Evolutionary conservation across 2,888 invertebrate species (phyloP).

Genomic region (Lithosia quadra): DNA sequence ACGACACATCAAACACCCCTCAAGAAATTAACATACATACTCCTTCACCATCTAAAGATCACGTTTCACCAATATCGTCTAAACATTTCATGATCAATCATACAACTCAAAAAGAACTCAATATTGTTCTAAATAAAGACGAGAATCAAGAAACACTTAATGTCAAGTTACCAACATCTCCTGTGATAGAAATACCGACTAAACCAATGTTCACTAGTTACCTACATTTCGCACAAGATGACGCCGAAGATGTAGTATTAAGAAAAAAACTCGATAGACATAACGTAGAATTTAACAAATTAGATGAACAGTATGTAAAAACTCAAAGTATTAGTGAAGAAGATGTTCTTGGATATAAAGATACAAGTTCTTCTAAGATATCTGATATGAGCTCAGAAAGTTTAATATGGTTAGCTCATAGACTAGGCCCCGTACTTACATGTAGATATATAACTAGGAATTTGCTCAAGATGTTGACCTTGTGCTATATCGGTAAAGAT

Average conservation of each 20-base stretch:
- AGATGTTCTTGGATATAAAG: slow-evolving; percentile 54
- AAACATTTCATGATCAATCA: slow-evolving; percentile 60
- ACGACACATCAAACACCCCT: slow-evolving; percentile 61
- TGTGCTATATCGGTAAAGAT: slow-evolving; percentile 96
- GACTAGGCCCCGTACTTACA: slow-evolving; percentile 97
- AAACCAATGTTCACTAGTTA: slow-evolving; percentile 82
- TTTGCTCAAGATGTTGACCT: slow-evolving; percentile 96
- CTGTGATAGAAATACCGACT: slow-evolving; percentile 90
- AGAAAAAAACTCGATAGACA: slow-evolving; percentile 48
- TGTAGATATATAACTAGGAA: slow-evolving; percentile 96
- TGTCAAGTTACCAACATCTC: slow-evolving; percentile 83
- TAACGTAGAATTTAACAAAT: slow-evolving; percentile 3
- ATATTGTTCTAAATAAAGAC: slow-evolving; percentile 55
- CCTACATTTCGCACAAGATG: slow-evolving; percentile 78
- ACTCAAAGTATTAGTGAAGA: slow-evolving; percentile 60
- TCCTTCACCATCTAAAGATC: slow-evolving; percentile 77
- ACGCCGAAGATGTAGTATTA: slow-evolving; percentile 59
- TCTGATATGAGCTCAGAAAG: slow-evolving; percentile 96
- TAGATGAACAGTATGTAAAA: slow-evolving; percentile 27
- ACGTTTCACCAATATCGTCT: slow-evolving; percentile 69
- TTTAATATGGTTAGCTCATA: slow-evolving; percentile 96
- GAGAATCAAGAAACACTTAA: slow-evolving; percentile 54
- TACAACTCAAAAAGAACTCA: slow-evolving; percentile 58
- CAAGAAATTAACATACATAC: slow-evolving; percentile 69
- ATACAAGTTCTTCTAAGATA: slow-evolving; percentile 84